phyloP scores from a whole-genome alignment of 2,113 vertebrate species.

The Pholis gunnellus region DNA sequence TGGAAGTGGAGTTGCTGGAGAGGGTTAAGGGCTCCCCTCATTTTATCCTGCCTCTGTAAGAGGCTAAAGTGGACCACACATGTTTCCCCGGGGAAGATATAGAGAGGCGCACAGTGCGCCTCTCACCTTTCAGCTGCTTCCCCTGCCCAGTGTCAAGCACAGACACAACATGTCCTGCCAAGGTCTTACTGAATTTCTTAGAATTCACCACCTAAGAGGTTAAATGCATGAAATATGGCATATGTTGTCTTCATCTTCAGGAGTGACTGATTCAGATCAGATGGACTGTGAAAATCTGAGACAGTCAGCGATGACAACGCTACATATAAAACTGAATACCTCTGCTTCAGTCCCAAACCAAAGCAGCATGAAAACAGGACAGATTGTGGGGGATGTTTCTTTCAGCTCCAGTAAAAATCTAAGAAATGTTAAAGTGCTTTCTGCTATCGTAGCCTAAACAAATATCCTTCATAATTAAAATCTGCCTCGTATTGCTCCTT shows the following conservation, averaged over 20 bases:
- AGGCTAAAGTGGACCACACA: slow-evolving; percentile 72
- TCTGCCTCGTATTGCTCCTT: slow-evolving; percentile 35
- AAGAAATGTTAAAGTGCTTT: slow-evolving; percentile 21
- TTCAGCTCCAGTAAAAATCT: not conserved
- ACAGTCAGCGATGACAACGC: slow-evolving; percentile 6
- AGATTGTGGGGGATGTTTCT: slow-evolving; percentile 14
- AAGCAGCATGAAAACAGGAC: slow-evolving; percentile 28
- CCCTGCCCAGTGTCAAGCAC: slow-evolving; percentile 62
- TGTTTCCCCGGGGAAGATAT: slow-evolving; percentile 70
- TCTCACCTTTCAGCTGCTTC: slow-evolving; percentile 70
- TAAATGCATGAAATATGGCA: slow-evolving; percentile 40
- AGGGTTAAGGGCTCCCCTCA: slow-evolving; percentile 71
- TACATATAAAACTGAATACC: not conserved
- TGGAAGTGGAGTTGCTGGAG: slow-evolving; percentile 53
- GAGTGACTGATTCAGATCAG: slow-evolving; percentile 25
- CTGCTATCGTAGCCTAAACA: slow-evolving; percentile 47
- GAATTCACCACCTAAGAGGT: slow-evolving; percentile 27
- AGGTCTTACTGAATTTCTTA: slow-evolving; percentile 19
- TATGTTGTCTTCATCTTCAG: slow-evolving; percentile 5
- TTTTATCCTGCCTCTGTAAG: slow-evolving; percentile 69
- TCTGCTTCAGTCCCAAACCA: not conserved
- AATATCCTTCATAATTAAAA: slow-evolving; percentile 57
- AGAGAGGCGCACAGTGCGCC: slow-evolving; percentile 58
- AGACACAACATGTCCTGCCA: slow-evolving; percentile 40
- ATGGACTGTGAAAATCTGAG: slow-evolving; percentile 25